Evolutionary conservation across 1,140 invertebrate genomes (phyloP).

Genomic region (Bombyx mori): ASM3026992v2 NC_085128.1:5670501-5671000

Average conservation of each 20-base stretch:
- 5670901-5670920: constrained; percentile 35
- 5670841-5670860: constrained; percentile 47
- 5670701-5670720: constrained; percentile 16
- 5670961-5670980: constrained; percentile 33
- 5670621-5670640: constrained; percentile 17
- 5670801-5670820: constrained; percentile 32
- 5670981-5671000: constrained; percentile 18
- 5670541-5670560: no score
- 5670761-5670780: constrained; percentile 60
- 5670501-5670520: no score
- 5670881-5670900: constrained; percentile 49
- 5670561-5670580: no score
- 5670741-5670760: constrained; percentile 37
- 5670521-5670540: no score
- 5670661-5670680: constrained; percentile 28
- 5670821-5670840: constrained; percentile 37
- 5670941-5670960: constrained; percentile 22
- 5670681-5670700: constrained; percentile 21
- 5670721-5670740: constrained; percentile 35
- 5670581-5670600: no score
- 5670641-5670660: constrained; percentile 17
- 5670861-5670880: constrained; percentile 34
- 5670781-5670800: constrained; percentile 22
- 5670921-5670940: constrained; percentile 25
- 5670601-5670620: background rate